Evolutionary conservation across 2,797 vertebrate genomes (phyloP).

Genomic region (Odontamblyopus rebecca): DNA sequence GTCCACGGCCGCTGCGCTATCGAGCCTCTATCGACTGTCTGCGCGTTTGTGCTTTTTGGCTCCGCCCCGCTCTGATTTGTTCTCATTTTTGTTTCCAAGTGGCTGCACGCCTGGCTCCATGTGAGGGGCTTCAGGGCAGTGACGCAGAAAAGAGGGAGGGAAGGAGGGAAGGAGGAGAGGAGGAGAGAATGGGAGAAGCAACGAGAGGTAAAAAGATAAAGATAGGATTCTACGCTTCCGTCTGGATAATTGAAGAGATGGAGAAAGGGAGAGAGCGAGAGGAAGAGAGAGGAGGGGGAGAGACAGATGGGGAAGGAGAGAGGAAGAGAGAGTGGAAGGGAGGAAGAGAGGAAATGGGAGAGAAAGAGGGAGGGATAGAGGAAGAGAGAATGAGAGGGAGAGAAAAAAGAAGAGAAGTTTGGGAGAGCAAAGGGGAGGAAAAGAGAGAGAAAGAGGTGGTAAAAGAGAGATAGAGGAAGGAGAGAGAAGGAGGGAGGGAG

Average conservation of each 20-base stretch:
- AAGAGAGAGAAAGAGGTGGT: too few relatives aligned
- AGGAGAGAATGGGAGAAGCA: constrained; percentile 6
- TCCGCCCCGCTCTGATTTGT: constrained; percentile 56
- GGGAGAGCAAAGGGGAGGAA: too few relatives aligned
- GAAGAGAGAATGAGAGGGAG: too few relatives aligned
- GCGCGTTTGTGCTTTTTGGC: constrained; percentile 43
- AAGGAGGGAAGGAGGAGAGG: not conserved
- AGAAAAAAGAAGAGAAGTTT: too few relatives aligned
- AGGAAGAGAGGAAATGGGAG: too few relatives aligned
- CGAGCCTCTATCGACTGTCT: constrained; percentile 45
- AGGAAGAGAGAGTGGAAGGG: too few relatives aligned
- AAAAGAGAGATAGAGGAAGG: too few relatives aligned
- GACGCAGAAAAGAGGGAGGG: constrained; percentile 34
- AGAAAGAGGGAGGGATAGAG: too few relatives aligned
- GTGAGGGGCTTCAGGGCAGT: constrained; percentile 69
- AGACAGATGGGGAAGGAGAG: too few relatives aligned
- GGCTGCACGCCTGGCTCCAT: constrained; percentile 63
- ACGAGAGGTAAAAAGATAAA: constrained; percentile 39
- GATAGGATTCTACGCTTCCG: not conserved
- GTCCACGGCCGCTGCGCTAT: constrained; percentile 35
- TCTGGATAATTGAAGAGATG: not conserved
- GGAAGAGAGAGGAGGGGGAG: too few relatives aligned
- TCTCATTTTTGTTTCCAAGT: constrained; percentile 66
- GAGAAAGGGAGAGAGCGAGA: too few relatives aligned
- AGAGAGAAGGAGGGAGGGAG: too few relatives aligned